These are phyloP conservation scores for Ceratina japonica DNA, from an alignment of 1,140 invertebrate species.

Conservation along the genomic window DNA sequence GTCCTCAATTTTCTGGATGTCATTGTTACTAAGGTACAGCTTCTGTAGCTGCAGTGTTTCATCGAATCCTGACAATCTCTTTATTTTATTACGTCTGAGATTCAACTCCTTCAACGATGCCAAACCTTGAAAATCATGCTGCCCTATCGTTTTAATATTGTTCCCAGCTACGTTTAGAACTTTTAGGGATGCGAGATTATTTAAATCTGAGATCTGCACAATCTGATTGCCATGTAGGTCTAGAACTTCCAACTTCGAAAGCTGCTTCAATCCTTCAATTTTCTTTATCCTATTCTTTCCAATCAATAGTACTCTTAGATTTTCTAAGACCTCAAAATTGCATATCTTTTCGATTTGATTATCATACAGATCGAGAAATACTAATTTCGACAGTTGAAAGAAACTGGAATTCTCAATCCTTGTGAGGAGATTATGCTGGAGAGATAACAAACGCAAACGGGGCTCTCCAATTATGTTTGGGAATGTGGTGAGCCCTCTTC, in stretches of 20 bases:
- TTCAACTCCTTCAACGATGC: constrained; percentile 90
- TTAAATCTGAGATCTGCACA: constrained; percentile 83
- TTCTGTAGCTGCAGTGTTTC: constrained; percentile 89
- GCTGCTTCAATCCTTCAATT: constrained; percentile 85
- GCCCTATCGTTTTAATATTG: constrained; percentile 87
- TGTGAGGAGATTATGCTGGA: constrained; percentile 94
- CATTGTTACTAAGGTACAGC: constrained; percentile 92
- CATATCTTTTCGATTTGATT: constrained; percentile 94
- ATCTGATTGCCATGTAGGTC: constrained; percentile 96
- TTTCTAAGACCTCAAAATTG: constrained; percentile 86
- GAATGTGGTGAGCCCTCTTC: constrained; percentile 86
- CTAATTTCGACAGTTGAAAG: constrained; percentile 86
- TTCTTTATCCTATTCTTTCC: constrained; percentile 90
- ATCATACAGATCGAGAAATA: constrained; percentile 96
- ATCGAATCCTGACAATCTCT: constrained; percentile 89
- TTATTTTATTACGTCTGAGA: constrained; percentile 90
- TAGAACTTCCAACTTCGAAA: constrained; percentile 90
- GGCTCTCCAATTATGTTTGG: constrained; percentile 90
- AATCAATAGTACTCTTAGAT: constrained; percentile 90
- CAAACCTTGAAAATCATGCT: constrained; percentile 87
- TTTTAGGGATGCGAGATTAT: constrained; percentile 85
- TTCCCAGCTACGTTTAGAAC: constrained; percentile 96
- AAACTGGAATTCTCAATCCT: constrained; percentile 84
- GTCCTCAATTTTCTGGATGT: constrained; percentile 90
- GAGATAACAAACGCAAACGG: constrained; percentile 89